Percentiles rank a stretch among this genome's conserved stretches.
phyloP scores from a whole-genome alignment of 2,113 vertebrate species.

The Caracal caracal region DNA sequence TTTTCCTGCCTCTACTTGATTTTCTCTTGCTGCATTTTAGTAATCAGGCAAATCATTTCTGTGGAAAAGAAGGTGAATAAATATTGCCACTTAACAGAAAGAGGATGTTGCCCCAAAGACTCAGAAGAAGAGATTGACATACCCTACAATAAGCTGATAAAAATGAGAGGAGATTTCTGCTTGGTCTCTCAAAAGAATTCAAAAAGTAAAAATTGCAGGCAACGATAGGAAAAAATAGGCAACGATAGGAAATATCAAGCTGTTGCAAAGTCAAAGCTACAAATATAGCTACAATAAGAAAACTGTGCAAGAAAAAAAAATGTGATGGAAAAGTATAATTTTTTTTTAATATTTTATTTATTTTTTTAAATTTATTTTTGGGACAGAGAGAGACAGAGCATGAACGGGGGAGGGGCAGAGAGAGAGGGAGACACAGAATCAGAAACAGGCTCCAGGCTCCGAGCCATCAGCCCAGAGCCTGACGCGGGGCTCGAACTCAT shows the following conservation, averaged over 20 bases:
- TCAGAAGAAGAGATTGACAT: background rate
- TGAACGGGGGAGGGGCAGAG: no score
- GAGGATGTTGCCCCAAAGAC: background rate
- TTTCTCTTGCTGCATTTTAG: background rate
- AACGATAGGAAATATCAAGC: background rate
- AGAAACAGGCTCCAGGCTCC: no score
- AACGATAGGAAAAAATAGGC: background rate
- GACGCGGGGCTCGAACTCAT: no score
- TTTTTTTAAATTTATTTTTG: no score
- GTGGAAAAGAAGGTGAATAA: background rate
- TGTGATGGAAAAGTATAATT: background rate
- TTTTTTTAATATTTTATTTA: no score
- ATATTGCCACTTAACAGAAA: background rate
- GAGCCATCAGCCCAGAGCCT: no score
- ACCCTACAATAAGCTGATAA: background rate
- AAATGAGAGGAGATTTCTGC: background rate
- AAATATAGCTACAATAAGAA: constrained; percentile 7
- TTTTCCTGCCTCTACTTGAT: background rate
- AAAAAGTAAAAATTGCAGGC: background rate
- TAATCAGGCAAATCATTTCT: background rate
- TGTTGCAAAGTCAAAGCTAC: background rate
- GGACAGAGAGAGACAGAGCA: no score
- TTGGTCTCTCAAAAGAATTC: background rate
- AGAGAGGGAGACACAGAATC: no score
- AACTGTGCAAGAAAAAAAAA: background rate